phyloP scores from a whole-genome alignment of 1,140 invertebrate species.

The Zelostemma sp. region DNA sequence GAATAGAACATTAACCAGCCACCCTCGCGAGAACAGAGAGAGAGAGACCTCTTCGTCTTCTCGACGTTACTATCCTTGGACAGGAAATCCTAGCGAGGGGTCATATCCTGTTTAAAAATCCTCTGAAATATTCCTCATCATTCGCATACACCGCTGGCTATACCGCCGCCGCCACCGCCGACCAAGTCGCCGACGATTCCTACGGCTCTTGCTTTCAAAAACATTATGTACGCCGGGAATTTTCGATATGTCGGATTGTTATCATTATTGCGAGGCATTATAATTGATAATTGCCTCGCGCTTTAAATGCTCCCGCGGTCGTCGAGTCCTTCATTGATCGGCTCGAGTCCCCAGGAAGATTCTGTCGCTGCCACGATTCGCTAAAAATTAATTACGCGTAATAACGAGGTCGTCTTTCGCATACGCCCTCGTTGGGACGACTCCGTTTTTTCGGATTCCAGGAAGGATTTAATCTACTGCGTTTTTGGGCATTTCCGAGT shows the following conservation, averaged over 20 bases:
- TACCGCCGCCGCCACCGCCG: neutral
- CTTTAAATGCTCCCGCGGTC: neutral
- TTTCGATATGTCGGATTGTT: neutral
- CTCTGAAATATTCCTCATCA: conserved; percentile 43
- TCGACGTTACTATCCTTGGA: conserved; percentile 44
- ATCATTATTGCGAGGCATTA: conserved; percentile 1
- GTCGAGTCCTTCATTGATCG: neutral
- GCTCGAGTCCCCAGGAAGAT: neutral
- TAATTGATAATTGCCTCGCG: conserved; percentile 1
- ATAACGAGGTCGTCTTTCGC: neutral
- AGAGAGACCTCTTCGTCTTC: conserved; percentile 26
- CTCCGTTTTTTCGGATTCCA: neutral
- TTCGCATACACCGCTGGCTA: neutral
- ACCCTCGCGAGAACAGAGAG: conserved; percentile 28
- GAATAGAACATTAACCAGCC: conserved; percentile 49
- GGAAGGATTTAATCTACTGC: too few relatives aligned
- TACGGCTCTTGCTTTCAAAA: neutral
- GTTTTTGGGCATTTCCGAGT: too few relatives aligned
- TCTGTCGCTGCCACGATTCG: neutral
- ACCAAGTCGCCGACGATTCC: too few relatives aligned
- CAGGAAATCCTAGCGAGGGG: conserved; percentile 50
- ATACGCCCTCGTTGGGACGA: too few relatives aligned
- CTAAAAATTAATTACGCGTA: neutral
- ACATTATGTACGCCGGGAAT: neutral
- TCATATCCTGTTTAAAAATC: conserved; percentile 44